phyloP scores from a whole-genome alignment of 2,797 vertebrate genomes.

The Cossypha polioptera region DNA sequence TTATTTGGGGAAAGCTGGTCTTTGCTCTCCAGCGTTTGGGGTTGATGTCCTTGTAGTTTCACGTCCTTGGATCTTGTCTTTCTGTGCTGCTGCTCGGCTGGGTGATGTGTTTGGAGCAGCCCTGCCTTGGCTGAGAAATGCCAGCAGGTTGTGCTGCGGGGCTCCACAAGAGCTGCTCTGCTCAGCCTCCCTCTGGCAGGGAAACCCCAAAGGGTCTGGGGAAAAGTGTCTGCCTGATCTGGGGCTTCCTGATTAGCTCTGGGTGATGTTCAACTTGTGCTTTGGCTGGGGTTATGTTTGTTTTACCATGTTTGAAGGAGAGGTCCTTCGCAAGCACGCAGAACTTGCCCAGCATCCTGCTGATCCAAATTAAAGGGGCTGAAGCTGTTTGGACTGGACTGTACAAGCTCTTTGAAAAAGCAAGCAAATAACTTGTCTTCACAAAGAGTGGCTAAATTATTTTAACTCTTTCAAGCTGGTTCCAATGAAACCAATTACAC shows the following conservation, averaged over 20 bases:
- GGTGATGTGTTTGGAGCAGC: not conserved
- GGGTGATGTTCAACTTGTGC: not conserved
- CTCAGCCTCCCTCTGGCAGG: not conserved
- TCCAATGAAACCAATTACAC: not conserved
- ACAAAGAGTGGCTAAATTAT: not conserved
- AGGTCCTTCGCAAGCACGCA: not conserved
- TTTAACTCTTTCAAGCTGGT: not conserved
- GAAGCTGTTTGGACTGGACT: not conserved
- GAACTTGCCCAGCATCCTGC: not conserved
- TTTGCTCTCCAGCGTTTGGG: not conserved
- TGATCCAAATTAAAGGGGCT: not conserved
- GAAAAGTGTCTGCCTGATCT: not conserved
- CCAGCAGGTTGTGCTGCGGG: conserved; percentile 57
- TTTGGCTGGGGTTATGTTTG: not conserved
- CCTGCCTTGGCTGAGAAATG: conserved; percentile 2
- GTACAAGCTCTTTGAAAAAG: not conserved
- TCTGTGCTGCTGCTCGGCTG: not conserved
- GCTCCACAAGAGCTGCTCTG: not conserved
- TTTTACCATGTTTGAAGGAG: not conserved
- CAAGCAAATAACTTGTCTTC: not conserved
- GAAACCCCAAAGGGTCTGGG: not conserved
- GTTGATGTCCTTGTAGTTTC: not conserved
- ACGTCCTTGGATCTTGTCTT: not conserved
- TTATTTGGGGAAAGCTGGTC: not conserved
- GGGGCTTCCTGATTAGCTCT: not conserved